A percentile compares a stretch with the other conserved stretches of the same genome.
These are phyloP conservation scores for Acanthis flammea DNA, from an alignment of 2,797 vertebrate species.

Conservation along the genomic window DNA sequence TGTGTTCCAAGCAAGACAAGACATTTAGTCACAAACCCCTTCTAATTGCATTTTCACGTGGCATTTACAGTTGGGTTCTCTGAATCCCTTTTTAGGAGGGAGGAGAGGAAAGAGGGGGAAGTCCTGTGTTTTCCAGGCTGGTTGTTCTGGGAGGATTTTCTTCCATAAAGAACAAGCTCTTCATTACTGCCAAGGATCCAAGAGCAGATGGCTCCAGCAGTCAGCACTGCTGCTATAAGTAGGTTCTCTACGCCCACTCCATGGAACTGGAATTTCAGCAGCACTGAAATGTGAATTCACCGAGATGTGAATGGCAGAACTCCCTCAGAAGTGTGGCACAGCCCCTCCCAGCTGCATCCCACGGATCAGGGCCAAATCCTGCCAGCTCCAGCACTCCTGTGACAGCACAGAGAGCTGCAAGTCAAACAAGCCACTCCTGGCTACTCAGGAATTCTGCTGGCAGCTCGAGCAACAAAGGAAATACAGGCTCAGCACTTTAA, in stretches of 20 bases:
- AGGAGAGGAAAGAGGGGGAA: background rate
- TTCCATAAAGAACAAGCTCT: background rate
- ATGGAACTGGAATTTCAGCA: background rate
- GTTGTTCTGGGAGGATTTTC: background rate
- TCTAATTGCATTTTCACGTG: background rate
- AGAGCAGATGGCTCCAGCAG: slow-evolving; percentile 4
- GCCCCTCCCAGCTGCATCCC: background rate
- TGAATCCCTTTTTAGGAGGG: background rate
- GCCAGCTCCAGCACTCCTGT: background rate
- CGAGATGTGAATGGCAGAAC: background rate
- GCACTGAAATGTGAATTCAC: background rate
- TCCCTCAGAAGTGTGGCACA: background rate
- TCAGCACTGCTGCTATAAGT: background rate
- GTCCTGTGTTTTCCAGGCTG: background rate
- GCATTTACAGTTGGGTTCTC: background rate
- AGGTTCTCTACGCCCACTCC: background rate
- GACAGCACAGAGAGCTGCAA: background rate
- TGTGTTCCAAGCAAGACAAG: background rate
- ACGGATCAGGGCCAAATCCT: background rate
- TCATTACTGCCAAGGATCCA: background rate
- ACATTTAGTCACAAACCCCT: background rate
- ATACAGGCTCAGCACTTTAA: background rate
- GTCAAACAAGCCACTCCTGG: background rate
- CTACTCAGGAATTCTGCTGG: background rate
- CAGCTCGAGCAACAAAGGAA: background rate